Evolutionary conservation across 2,888 invertebrate genomes (phyloP).

Genomic region (Platycheirus albimanus): DNA sequence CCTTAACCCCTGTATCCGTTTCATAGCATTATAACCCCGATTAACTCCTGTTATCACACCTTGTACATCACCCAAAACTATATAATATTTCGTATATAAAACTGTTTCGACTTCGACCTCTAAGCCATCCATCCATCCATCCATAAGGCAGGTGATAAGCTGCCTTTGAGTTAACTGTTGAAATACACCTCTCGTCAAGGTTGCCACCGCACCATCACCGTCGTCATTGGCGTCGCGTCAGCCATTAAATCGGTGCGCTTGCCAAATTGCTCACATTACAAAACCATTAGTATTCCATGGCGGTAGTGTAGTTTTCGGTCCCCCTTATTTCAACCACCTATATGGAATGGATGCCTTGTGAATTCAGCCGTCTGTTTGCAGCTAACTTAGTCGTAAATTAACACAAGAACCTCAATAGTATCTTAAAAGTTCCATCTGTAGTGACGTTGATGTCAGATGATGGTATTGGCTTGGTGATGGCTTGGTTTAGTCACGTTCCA

Average conservation of each 20-base stretch:
- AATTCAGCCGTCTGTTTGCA: constrained; percentile 49
- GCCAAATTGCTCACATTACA: constrained; percentile 72
- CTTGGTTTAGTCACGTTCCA: constrained; percentile 59
- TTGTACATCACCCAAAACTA: constrained; percentile 43
- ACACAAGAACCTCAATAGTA: constrained; percentile 53
- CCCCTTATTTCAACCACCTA: constrained; percentile 27
- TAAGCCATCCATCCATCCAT: constrained; percentile 29
- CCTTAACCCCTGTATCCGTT: constrained; percentile 42
- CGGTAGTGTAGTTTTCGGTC: constrained; percentile 36
- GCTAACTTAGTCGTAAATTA: constrained; percentile 49
- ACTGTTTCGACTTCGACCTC: constrained; percentile 49
- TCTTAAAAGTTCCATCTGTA: constrained; percentile 63
- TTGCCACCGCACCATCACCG: too few species aligned
- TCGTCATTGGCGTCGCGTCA: background rate
- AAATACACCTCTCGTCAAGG: constrained; percentile 68
- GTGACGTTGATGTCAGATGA: constrained; percentile 30
- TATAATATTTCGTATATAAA: constrained; percentile 32
- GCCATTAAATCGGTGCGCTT: constrained; percentile 64
- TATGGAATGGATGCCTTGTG: background rate
- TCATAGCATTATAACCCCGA: constrained; percentile 29
- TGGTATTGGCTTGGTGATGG: constrained; percentile 30
- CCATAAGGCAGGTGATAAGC: constrained; percentile 52
- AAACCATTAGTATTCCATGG: constrained; percentile 68
- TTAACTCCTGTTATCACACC: constrained; percentile 42
- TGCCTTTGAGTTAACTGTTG: constrained; percentile 58